Conservation (phyloP, 2,888 invertebrate genomes). For the Nephrotoma appendiculata region DNA sequence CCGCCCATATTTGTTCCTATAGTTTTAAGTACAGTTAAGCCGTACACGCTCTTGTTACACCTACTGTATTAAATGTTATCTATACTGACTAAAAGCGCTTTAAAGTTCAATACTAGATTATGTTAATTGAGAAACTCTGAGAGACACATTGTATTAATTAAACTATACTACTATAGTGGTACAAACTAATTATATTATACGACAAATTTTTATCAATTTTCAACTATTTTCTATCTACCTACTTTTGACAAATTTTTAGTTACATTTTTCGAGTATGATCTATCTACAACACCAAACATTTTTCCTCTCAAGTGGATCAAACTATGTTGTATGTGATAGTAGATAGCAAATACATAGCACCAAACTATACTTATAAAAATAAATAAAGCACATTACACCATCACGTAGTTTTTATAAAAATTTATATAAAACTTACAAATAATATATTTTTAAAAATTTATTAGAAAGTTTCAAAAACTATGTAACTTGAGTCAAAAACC, state of each 20-base stretch:
- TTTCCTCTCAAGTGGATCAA: not conserved
- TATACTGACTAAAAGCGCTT: too few species aligned
- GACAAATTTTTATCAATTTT: not conserved
- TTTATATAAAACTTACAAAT: not conserved
- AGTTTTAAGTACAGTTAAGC: too few species aligned
- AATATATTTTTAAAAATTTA: not conserved
- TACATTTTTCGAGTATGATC: too few species aligned
- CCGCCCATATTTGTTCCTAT: too few species aligned
- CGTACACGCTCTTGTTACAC: too few species aligned
- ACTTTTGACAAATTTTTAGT: too few species aligned
- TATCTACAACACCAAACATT: not conserved
- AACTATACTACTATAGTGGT: not conserved
- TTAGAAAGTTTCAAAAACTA: not conserved
- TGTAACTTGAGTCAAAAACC: not conserved
- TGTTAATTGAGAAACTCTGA: too few species aligned
- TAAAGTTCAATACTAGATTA: too few species aligned
- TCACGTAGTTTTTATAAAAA: not conserved
- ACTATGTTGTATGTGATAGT: not conserved
- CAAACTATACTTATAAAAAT: not conserved
- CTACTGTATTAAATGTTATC: too few species aligned
- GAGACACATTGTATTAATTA: not conserved
- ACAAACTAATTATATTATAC: not conserved
- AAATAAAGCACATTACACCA: not conserved
- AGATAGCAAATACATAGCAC: not conserved
- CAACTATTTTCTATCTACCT: not conserved